A percentile compares a stretch with the other conserved stretches of the same genome.
Conservation (phyloP, 2,797 vertebrate species). For the Saxicola maurus region DNA sequence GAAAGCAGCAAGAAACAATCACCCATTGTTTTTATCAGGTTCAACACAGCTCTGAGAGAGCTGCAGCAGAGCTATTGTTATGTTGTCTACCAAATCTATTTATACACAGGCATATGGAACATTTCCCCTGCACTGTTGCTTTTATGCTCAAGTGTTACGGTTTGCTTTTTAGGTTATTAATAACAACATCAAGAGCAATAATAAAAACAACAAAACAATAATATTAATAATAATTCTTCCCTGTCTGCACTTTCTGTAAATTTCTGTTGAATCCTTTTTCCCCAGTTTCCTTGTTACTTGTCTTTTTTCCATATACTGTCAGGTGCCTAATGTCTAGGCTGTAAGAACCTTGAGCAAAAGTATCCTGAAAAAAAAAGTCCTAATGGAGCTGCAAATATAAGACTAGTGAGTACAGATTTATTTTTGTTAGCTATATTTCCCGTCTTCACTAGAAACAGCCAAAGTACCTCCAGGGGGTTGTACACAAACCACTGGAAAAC, state of each 20-base stretch:
- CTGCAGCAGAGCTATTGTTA: not conserved
- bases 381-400: not conserved
- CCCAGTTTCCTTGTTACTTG: not conserved
- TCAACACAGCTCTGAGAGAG: not conserved
- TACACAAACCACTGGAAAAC: not conserved
- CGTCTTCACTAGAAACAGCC: not conserved
- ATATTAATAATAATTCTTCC: not conserved
- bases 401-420: not conserved
- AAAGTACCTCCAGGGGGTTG: not conserved
- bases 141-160: not conserved
- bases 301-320: not conserved
- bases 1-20: not conserved
- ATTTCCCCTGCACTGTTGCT: not conserved
- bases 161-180: not conserved
- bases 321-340: not conserved
- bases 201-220: not conserved
- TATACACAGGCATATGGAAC: not conserved
- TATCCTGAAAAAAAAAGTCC: not conserved
- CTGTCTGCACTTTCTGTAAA: not conserved
- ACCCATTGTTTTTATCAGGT: not conserved
- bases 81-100: not conserved
- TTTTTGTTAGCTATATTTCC: not conserved
- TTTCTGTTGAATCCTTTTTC: not conserved
- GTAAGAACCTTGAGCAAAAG: not conserved
- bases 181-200: not conserved